Evolutionary conservation across 2,797 vertebrate genomes (phyloP), one percentile per base, ranked within the genome.

Genomic region (Chloroceryle amazona): DNA sequence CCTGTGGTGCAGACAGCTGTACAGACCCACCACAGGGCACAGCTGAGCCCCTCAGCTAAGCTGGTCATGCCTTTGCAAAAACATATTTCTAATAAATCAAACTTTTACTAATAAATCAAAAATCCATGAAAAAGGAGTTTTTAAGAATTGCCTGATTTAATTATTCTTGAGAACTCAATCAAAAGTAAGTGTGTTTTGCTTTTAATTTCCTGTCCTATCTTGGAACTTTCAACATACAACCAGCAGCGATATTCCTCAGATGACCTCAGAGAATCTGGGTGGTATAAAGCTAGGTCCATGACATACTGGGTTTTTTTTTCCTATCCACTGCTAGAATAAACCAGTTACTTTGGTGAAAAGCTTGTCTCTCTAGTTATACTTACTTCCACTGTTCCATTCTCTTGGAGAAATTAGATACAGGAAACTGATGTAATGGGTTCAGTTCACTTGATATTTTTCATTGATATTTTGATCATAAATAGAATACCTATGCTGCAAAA

Each of bases 1-100:
- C 31, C 31, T 23, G 26, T 61, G 35, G 16, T 1, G 0, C 1
- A 0, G 31, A 42, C 41, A 41, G 25, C 23, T 26, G 13, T 49
- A 7, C 8, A 31, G 9, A 35, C 2, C 14, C 39, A 47, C 33
- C 2, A 1, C 39, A 46, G 33, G 33, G 3, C 51, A 58, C 13
- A 26, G 28, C 28, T 44, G n/a, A 60, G 6, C 17, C 11, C 21
- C 9, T 46, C 39, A 81, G 12, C 14, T 8, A 31, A 55, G 3
- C 25, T 74, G 17, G 3, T 35, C 3, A 13, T 35, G 28, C 5
- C 6, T 66, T 37, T 70, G 18, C 1, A 3, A 44, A 81, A 84
- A 62, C 2, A n/a, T 37, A 5, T 16, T 49, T 7, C 9, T 61
- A 68, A 73, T 54, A 52, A 91, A 65, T 42, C 1, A 71, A 80